Evolutionary conservation across 2,113 vertebrate genomes (phyloP).

Genomic region (Syngnathoides biaculeatus): DNA sequence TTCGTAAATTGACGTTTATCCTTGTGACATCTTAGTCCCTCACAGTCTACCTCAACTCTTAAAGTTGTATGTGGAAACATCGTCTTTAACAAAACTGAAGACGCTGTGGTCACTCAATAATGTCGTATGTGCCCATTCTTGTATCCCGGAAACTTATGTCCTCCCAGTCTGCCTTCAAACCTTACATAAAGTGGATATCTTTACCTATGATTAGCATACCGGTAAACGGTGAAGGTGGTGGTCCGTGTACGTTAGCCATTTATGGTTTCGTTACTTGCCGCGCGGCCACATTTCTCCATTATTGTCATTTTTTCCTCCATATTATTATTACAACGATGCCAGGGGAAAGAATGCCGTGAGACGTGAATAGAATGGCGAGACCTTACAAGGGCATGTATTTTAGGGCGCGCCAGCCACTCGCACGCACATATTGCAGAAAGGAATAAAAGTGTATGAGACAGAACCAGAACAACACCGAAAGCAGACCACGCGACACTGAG

Average conservation of each 20-base stretch:
- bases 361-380: slow-evolving; percentile 35
- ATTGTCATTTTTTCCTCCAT: not conserved
- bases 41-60: no score
- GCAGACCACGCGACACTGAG: slow-evolving; percentile 3
- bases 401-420: slow-evolving; percentile 14
- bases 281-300: not conserved
- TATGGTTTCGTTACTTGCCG: not conserved
- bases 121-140: no score
- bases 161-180: not conserved
- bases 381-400: slow-evolving; percentile 52
- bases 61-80: no score
- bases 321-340: slow-evolving; percentile 16
- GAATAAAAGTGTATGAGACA: slow-evolving; percentile 21
- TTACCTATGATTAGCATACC: not conserved
- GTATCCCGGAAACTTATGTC: no score
- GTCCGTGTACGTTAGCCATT: not conserved
- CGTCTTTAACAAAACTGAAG: no score
- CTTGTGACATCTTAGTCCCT: no score
- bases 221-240: no score
- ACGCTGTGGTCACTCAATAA: no score
- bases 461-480: slow-evolving; percentile 20
- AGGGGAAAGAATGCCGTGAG: slow-evolving; percentile 41
- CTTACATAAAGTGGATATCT: not conserved
- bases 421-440: not conserved
- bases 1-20: no score